These are phyloP conservation scores for Austrofundulus limnaeus DNA, from an alignment of 2,113 vertebrate genomes.

Conservation along the genomic window DNA sequence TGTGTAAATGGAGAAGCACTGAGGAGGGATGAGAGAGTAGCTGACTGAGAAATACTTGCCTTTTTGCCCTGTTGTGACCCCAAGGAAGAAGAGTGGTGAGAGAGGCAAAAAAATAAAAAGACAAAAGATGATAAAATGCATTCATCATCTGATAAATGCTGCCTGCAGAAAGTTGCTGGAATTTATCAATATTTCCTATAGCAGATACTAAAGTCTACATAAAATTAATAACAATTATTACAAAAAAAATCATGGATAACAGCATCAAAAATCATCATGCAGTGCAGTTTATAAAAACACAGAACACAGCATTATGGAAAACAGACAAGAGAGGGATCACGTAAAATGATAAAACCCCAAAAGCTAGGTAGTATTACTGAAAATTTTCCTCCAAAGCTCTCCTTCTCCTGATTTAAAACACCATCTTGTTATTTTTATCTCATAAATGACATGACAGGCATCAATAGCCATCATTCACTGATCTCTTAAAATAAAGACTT, in stretches of 20 bases:
- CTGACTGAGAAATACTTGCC: constrained; percentile 68
- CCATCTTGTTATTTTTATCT: constrained; percentile 52
- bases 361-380: constrained; percentile 8
- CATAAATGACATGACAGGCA: constrained; percentile 67
- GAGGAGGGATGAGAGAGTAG: constrained; percentile 26
- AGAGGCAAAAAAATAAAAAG: constrained; percentile 36
- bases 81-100: constrained; percentile 30
- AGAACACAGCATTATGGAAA: constrained; percentile 4
- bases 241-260: background rate
- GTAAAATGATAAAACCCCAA: constrained; percentile 1
- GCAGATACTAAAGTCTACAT: constrained; percentile 24
- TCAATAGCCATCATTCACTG: constrained; percentile 50
- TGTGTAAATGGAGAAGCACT: constrained; percentile 18
- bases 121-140: constrained; percentile 51
- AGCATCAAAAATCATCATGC: background rate
- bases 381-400: background rate
- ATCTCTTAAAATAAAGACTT: constrained; percentile 56
- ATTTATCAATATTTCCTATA: constrained; percentile 30
- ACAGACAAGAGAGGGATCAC: background rate
- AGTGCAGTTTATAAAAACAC: constrained; percentile 2
- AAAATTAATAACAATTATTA: too few relatives aligned
- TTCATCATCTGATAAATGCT: constrained; percentile 35
- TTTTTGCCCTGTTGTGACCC: constrained; percentile 68
- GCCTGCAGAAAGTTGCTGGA: constrained; percentile 31
- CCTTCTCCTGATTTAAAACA: constrained; percentile 36